These are phyloP conservation scores for Drusus annulatus DNA, from an alignment of 1,140 invertebrate species.

Conservation along the genomic window DNA sequence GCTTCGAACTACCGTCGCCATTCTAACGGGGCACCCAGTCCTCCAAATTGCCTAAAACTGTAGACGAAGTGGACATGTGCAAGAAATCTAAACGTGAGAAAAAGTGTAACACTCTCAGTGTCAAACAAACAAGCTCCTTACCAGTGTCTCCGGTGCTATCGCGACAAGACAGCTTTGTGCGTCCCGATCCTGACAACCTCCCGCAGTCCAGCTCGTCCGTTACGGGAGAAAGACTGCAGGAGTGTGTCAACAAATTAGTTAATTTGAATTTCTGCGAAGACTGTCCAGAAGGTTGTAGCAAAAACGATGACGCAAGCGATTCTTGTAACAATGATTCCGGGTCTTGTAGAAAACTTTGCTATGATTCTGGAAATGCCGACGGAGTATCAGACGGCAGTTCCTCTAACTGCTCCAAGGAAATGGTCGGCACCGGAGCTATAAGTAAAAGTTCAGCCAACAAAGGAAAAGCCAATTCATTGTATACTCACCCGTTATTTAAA, in stretches of 20 bases:
- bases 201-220: background rate
- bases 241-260: slow-evolving; percentile 52
- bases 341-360: background rate
- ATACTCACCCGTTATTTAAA: slow-evolving; percentile 71
- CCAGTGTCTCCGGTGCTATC: slow-evolving; percentile 57
- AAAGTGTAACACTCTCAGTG: background rate
- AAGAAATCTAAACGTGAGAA: slow-evolving; percentile 26
- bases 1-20: slow-evolving; percentile 81
- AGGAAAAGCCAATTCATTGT: slow-evolving; percentile 67
- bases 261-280: slow-evolving; percentile 59
- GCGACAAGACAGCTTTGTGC: slow-evolving; percentile 59
- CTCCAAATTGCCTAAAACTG: slow-evolving; percentile 42
- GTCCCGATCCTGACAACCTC: slow-evolving; percentile 34
- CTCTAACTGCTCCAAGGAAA: slow-evolving; percentile 10
- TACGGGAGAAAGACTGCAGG: slow-evolving; percentile 28
- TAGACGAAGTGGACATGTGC: slow-evolving; percentile 55
- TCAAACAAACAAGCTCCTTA: slow-evolving; percentile 55
- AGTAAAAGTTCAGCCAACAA: slow-evolving; percentile 60
- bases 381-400: background rate
- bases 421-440: slow-evolving; percentile 31
- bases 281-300: slow-evolving; percentile 26
- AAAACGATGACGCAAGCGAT: background rate
- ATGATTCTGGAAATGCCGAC: background rate
- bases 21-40: slow-evolving; percentile 61
- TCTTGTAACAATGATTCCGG: background rate